Conservation (phyloP, 2,113 vertebrate species). For the Ploceus nigricollis region DNA sequence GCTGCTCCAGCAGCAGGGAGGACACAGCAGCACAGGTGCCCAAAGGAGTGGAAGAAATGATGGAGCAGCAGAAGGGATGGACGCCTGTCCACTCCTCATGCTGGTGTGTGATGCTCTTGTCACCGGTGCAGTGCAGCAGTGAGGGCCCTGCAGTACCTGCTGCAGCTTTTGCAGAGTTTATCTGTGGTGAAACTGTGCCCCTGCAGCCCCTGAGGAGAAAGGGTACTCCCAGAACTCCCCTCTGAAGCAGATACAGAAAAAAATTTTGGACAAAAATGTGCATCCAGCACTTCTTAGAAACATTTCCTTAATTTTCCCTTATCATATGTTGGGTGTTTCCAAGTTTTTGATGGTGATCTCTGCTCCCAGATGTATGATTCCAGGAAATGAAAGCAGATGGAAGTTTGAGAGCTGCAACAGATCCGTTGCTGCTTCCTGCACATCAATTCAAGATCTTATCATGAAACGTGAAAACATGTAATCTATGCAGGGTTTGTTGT, state of each 20-base stretch:
- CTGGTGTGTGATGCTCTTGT: rapidly evolving
- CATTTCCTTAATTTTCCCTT: not conserved
- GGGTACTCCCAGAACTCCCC: not conserved
- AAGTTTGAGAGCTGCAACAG: not conserved
- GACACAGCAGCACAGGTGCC: not conserved
- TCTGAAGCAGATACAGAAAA: not conserved
- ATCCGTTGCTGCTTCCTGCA: not conserved
- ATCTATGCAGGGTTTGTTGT: not conserved
- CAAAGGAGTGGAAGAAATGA: not conserved
- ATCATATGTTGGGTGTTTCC: not conserved
- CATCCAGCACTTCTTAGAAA: not conserved
- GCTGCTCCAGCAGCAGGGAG: not conserved
- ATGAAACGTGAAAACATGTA: not conserved
- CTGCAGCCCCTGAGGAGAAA: not conserved
- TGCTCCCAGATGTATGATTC: not conserved
- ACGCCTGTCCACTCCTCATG: rapidly evolving
- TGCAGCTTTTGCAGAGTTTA: not conserved
- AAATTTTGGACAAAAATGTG: not conserved
- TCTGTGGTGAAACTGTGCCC: not conserved
- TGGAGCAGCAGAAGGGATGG: not conserved
- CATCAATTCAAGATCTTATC: not conserved
- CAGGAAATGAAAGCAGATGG: not conserved
- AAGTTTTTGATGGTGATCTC: not conserved
- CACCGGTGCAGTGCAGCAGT: not conserved
- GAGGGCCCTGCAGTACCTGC: not conserved